Conservation (phyloP, 2,888 invertebrate species). For the Helobdella robusta region DNA sequence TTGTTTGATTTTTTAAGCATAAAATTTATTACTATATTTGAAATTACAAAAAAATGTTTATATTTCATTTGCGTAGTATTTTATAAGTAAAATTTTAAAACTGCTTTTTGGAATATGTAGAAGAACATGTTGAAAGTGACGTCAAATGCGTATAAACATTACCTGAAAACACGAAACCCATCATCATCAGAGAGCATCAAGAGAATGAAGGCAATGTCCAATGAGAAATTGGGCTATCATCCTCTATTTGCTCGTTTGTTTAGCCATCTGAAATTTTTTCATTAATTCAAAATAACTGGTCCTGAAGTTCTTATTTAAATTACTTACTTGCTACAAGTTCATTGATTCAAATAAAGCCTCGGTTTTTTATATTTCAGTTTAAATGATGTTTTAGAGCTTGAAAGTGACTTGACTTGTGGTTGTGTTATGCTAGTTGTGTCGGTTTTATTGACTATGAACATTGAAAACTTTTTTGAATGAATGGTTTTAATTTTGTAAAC, state of each 20-base stretch:
- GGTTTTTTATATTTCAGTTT: no score
- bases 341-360: no score
- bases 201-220: constrained; percentile 59
- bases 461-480: no score
- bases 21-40: neutral
- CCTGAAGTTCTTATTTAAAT: no score
- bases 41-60: constrained; percentile 1
- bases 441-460: no score
- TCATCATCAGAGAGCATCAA: constrained; percentile 81
- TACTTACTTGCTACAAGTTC: no score
- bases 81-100: neutral
- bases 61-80: neutral
- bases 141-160: constrained; percentile 81
- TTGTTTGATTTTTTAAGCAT: neutral
- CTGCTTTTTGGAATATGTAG: constrained; percentile 48
- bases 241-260: constrained; percentile 54
- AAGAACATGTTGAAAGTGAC: constrained; percentile 63
- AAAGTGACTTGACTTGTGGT: no score
- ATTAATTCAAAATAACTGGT: no score
- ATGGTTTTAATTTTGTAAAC: no score
- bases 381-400: no score
- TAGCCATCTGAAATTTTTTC: no score
- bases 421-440: no score
- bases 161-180: constrained; percentile 72
- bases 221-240: constrained; percentile 56